Base-by-base conservation (phyloP, 2,888 invertebrate species). In the Tachina grossa region DNA sequence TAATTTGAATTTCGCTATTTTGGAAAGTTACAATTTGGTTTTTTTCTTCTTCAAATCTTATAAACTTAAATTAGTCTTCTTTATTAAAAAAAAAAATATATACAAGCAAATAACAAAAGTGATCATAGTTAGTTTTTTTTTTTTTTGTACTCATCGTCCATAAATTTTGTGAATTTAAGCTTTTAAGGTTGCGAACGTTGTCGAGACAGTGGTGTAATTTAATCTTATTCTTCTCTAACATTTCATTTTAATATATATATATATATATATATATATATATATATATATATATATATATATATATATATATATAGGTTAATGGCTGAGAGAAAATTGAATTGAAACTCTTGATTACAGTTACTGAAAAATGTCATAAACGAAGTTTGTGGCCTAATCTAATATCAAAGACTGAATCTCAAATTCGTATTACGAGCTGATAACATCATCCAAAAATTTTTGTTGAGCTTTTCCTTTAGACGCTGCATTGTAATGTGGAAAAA, bases 1-100 rank as follows among this genome's bases (percentile, higher is more conserved):
- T 85, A 63, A 82, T 84, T 84, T 84, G 59, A 76, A 72, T 85
- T 85, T 85, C 74, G 85, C 85, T 82, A 85, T 78, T 85, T 85
- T 82, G 77, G 85, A 85, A 85, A 85, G 85, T 85, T 82, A 57
- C 63, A 59, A 71, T 57, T 63, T 68, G 72, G 41, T 53, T 55
- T 72, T 55, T 55, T 43, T 53, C 68, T 55, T 55, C 57, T 63
- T 69, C 47, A 45, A 55, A 63, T 68, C 63, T 55, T 83, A 41
- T 43, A 16, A 63, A 66, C 49, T 61, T 49, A 78, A 81, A 81
- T 69, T 78, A 63, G 75, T 72, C 65, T 76, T 76, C 19, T 71
- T 57, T 68, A 57, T 66, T 57, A 6, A 47, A 57, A 9, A 13
- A 22, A 68, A 57, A 43, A 63, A 47, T n/a, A 2, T 43, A 49